A percentile compares a stretch with the other conserved stretches of the same genome.
Evolutionary conservation across 2,888 invertebrate genomes (phyloP).

Genomic region (Parthenolecanium corni): DNA sequence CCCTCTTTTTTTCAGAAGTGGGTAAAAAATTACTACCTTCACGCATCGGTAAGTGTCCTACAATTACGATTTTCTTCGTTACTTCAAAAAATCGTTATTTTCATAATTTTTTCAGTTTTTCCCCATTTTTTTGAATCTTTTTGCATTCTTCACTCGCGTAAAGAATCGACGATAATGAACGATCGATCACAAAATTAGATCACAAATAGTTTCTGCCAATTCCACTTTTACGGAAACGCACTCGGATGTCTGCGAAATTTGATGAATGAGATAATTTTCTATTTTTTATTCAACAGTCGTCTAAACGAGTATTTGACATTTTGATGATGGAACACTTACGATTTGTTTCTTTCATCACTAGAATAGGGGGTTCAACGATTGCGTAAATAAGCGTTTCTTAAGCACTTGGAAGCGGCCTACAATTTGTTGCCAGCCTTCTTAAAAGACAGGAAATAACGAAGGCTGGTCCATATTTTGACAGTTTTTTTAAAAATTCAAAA

Average conservation of each 20-base stretch:
- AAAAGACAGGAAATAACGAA: slow-evolving; percentile 12
- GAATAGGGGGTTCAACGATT: neutral
- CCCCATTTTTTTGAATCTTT: neutral
- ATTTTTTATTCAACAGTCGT: neutral
- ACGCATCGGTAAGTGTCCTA: neutral
- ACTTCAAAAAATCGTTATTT: too few species aligned
- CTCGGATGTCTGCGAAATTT: slow-evolving; percentile 7
- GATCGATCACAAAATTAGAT: slow-evolving; percentile 23
- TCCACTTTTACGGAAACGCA: slow-evolving; percentile 22
- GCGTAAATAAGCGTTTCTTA: slow-evolving; percentile 3
- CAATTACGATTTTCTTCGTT: neutral
- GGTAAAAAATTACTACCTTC: too few species aligned
- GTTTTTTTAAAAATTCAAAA: slow-evolving; percentile 8
- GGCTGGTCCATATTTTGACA: slow-evolving; percentile 15
- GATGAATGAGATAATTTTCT: slow-evolving; percentile 6
- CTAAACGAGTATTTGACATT: neutral
- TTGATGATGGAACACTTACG: slow-evolving; percentile 8
- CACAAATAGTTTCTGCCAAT: neutral
- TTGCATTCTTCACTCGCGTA: neutral
- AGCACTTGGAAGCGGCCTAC: neutral
- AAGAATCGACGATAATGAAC: slow-evolving; percentile 3
- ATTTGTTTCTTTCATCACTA: neutral
- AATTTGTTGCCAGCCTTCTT: slow-evolving; percentile 10
- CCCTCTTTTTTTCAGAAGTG: too few species aligned
- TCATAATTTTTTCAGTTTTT: too few species aligned